These are phyloP conservation scores for Hyalella azteca DNA, from an alignment of 2,888 invertebrate species.

Conservation along the genomic window DNA sequence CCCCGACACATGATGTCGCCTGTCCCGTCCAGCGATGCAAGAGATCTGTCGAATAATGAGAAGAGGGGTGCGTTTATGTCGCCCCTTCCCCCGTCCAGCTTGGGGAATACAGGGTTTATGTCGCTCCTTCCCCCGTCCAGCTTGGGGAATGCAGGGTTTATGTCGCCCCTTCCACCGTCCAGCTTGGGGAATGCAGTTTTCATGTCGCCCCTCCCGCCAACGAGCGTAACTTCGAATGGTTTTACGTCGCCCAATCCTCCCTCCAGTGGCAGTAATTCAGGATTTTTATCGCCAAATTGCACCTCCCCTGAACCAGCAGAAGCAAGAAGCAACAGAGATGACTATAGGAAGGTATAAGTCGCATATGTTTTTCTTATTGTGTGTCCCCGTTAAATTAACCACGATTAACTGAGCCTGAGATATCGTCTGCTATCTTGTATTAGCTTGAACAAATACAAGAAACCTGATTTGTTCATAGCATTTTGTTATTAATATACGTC, in stretches of 20 bases:
- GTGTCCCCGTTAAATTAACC: no score
- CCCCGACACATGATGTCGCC: conserved; percentile 28
- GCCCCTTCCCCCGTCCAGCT: neutral
- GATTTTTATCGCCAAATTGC: neutral
- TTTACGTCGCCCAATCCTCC: neutral
- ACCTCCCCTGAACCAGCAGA: conserved; percentile 3
- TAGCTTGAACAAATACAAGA: no score
- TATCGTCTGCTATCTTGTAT: no score
- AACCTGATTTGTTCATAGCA: no score
- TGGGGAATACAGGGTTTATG: neutral
- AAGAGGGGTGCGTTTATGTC: no score
- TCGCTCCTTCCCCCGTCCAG: neutral
- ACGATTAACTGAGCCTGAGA: no score
- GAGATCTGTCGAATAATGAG: no score
- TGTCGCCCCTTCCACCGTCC: neutral
- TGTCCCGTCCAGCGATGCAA: neutral
- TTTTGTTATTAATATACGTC: no score
- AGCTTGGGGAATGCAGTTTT: neutral
- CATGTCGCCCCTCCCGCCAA: conserved; percentile 17
- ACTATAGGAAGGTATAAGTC: conserved; percentile 13
- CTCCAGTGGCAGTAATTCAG: neutral
- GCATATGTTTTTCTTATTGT: neutral
- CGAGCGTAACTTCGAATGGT: neutral
- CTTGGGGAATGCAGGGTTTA: neutral
- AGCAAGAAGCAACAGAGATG: neutral